Conservation (phyloP, 2,113 vertebrate species). For the Gadus chalcogrammus region DNA sequence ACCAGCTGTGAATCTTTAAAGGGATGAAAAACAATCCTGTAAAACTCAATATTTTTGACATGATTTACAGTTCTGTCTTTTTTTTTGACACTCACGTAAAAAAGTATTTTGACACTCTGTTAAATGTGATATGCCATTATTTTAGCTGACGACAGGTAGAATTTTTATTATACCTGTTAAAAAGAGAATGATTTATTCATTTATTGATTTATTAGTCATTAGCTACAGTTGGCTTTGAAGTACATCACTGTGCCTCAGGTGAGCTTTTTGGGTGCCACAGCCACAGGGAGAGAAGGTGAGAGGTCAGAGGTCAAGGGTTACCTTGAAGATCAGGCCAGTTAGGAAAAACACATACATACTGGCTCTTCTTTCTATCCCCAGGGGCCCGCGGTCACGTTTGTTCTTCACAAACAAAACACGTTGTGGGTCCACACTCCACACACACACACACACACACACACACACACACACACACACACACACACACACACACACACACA, state of each 20-base stretch:
- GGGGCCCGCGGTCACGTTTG: constrained; percentile 35
- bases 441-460: not conserved
- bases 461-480: not conserved
- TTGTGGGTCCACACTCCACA: not conserved
- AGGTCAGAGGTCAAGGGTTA: constrained; percentile 43
- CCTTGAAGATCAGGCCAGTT: constrained; percentile 42
- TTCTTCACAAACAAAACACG: constrained; percentile 26
- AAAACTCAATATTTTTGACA: too few species aligned
- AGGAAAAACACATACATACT: constrained; percentile 34
- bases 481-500: not conserved
- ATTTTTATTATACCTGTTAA: too few species aligned
- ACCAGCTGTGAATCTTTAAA: too few species aligned
- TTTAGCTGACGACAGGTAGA: too few species aligned
- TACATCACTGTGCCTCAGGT: constrained; percentile 18
- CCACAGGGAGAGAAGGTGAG: constrained; percentile 14
- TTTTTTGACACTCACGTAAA: too few species aligned
- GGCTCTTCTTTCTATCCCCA: constrained; percentile 31
- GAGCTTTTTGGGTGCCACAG: constrained; percentile 27
- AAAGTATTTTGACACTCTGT: too few species aligned
- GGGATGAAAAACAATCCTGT: too few species aligned
- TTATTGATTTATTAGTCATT: too few species aligned
- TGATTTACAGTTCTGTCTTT: too few species aligned
- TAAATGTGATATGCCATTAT: too few species aligned
- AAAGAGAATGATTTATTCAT: not conserved
- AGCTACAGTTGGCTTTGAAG: not conserved